Conservation (phyloP, 2,797 vertebrate species). For the Acanthurus tractus region DNA sequence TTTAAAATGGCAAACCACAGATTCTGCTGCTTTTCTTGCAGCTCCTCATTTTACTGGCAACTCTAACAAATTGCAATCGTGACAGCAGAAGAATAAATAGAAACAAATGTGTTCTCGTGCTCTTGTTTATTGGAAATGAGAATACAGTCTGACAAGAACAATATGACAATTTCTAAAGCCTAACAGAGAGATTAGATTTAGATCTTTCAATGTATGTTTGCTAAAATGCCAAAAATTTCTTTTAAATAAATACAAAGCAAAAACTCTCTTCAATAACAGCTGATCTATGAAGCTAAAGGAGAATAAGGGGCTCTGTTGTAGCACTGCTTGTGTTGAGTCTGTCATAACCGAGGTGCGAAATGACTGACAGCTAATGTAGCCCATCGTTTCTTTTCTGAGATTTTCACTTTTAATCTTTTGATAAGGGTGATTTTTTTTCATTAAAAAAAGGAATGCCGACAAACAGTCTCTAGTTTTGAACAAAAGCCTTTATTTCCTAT, state of each 20-base stretch:
- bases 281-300: conserved; percentile 20
- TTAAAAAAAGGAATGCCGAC: conserved; percentile 68
- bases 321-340: not conserved
- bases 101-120: conserved; percentile 68
- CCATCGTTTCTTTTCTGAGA: conserved; percentile 1
- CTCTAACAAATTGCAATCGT: not conserved
- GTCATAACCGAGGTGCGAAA: conserved; percentile 11
- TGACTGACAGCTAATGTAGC: conserved; percentile 21
- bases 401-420: conserved; percentile 13
- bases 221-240: conserved; percentile 49
- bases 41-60: not conserved
- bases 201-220: conserved; percentile 44
- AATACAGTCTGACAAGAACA: conserved; percentile 80
- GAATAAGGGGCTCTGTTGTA: conserved; percentile 11
- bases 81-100: conserved; percentile 58
- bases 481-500: conserved; percentile 88
- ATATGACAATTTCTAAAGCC: conserved; percentile 68
- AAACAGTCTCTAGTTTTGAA: conserved; percentile 80
- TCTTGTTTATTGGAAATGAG: conserved; percentile 85
- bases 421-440: not conserved
- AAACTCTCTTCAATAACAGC: conserved; percentile 26
- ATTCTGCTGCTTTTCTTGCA: not conserved
- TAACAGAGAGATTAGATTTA: conserved; percentile 63
- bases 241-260: conserved; percentile 63
- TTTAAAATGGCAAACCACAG: not conserved